Base-by-base conservation (phyloP, 2,888 invertebrate species). In the Athalia circularis region DNA sequence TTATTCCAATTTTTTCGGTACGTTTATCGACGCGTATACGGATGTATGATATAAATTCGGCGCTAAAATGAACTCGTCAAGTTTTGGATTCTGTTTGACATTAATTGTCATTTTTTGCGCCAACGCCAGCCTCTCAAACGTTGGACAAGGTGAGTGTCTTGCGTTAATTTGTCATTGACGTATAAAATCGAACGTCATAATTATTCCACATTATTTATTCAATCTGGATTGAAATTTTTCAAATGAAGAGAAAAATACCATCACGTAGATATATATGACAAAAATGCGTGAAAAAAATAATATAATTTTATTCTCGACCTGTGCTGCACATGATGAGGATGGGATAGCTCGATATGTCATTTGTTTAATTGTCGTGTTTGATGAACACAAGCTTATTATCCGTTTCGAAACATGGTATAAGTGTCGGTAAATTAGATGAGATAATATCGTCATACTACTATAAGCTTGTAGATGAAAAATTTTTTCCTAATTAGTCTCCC, bases 101-200 rank as follows among this genome's bases (percentile, higher is more conserved):
- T 47, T 75, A 8, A 6, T 61, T 50, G 29, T 52, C 15, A 62
- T 62, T 64, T 62, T 75, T 62, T 64, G n/a, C n/a, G 62, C n/a
- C 2, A 50, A 62, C 29, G 5, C 29, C 62, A 43, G 29, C 48
- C 50, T 47, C 9, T 75, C 52, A 11, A 13, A 15, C 15, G 50
- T 11, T 7, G 75, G 62, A 61, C 61, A 75, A 62, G 75, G 75
- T 75, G 62, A 75, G 75, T 75, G 0, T 9, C 11, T 43, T 29
- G 2, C 29, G 29, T 29, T 29, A 29, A 29, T 29, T 29, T 29
- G 2, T 29, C 29, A 29, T 29, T 29, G 29, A 2, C 29, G 29
- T 29, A 29, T 29, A 29, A 29, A 29, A 29, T 29, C 29, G 29
- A 29, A 29, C 29, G 29, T 29, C 0, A 29, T 29, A 29, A 29